These are phyloP conservation scores for Drosophila punjabiensis DNA, from an alignment of 1,140 invertebrate species.

Conservation along the genomic window DNA sequence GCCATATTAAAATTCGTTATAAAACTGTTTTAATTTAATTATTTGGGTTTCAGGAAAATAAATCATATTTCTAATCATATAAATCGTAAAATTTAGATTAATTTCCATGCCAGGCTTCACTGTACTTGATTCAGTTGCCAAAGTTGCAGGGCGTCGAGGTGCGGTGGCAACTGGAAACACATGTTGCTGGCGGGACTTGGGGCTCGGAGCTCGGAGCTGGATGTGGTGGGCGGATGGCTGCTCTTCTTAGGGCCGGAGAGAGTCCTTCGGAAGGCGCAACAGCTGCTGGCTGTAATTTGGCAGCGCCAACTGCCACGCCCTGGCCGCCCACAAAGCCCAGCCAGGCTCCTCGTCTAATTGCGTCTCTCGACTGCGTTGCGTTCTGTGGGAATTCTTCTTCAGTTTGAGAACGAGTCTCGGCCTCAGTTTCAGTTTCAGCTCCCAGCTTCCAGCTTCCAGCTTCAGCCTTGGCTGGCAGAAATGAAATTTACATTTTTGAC, in stretches of 20 bases:
- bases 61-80: neutral
- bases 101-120: neutral
- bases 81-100: too few species aligned
- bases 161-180: slow-evolving; percentile 31
- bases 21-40: neutral
- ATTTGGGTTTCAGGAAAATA: rapidly evolving
- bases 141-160: neutral
- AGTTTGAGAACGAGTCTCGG: neutral
- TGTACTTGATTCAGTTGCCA: slow-evolving; percentile 19
- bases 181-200: slow-evolving; percentile 30
- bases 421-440: neutral
- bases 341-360: slow-evolving; percentile 56
- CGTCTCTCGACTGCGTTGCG: slow-evolving; percentile 48
- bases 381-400: slow-evolving; percentile 21
- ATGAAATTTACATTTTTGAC: slow-evolving; percentile 82
- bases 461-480: slow-evolving; percentile 27
- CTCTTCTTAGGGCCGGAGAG: slow-evolving; percentile 10
- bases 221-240: neutral
- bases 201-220: neutral
- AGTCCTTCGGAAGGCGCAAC: slow-evolving; percentile 62
- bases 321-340: slow-evolving; percentile 4
- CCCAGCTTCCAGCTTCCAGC: neutral
- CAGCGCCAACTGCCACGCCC: slow-evolving; percentile 39
- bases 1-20: neutral
- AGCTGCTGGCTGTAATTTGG: slow-evolving; percentile 70